Percentiles rank a stretch among this genome's conserved stretches.
phyloP scores from a whole-genome alignment of 2,888 invertebrate species.

The Cantharis rustica region DNA sequence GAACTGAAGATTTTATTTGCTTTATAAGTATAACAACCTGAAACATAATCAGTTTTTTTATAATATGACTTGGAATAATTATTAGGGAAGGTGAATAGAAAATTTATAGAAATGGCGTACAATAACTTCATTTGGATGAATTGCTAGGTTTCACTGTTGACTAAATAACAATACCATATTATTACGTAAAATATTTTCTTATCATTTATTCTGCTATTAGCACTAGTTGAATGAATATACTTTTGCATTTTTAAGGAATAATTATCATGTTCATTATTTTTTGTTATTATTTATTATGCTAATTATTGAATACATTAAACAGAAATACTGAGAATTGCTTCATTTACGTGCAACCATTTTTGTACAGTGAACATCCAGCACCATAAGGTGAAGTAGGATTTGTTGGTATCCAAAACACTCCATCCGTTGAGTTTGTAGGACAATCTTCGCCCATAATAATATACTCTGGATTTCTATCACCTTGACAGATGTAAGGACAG shows the following conservation, averaged over 20 bases:
- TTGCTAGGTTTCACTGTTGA: too few species aligned
- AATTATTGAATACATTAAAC: too few species aligned
- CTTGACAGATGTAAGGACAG: background rate
- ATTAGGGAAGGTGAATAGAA: background rate
- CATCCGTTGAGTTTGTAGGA: background rate
- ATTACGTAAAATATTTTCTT: too few species aligned
- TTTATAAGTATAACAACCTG: background rate
- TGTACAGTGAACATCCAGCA: background rate
- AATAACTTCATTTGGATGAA: too few species aligned
- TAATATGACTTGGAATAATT: background rate
- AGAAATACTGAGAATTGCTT: too few species aligned
- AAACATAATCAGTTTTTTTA: background rate
- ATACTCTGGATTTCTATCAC: background rate
- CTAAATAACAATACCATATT: too few species aligned
- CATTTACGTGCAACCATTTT: background rate
- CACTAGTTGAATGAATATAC: too few species aligned
- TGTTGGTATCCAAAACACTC: background rate
- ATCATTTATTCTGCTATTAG: too few species aligned
- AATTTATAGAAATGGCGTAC: background rate
- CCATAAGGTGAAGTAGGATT: background rate
- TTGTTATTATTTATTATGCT: too few species aligned
- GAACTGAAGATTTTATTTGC: too few species aligned
- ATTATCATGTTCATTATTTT: too few species aligned
- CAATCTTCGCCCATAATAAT: slow-evolving; percentile 4
- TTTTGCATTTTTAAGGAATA: too few species aligned